Conservation (phyloP, 2,888 invertebrate species). For the Eilema depressum region DNA sequence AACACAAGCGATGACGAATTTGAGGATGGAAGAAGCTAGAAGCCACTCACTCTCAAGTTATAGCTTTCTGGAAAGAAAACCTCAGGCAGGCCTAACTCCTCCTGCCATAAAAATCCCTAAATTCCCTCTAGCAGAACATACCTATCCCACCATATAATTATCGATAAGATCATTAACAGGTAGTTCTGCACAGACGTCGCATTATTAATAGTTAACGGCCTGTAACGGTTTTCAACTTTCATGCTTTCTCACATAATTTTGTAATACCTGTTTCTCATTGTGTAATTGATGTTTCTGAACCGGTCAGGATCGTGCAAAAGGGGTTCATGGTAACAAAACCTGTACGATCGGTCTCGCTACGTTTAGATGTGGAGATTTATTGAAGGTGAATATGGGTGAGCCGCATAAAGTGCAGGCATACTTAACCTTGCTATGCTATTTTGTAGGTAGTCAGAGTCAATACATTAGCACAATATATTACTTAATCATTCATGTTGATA, state of each 20-base stretch:
- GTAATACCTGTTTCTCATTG: constrained; percentile 70
- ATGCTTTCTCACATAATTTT: constrained; percentile 65
- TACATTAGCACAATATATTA: no score
- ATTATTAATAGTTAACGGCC: constrained; percentile 48
- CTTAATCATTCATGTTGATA: no score
- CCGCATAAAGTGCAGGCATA: neutral
- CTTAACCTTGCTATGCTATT: neutral
- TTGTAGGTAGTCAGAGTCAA: neutral
- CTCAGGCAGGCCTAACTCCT: neutral
- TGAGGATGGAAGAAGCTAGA: neutral
- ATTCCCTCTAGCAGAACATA: constrained; percentile 9
- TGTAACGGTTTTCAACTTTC: constrained; percentile 54
- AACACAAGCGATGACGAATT: no score
- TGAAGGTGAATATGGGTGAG: constrained; percentile 17
- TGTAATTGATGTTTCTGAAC: constrained; percentile 61
- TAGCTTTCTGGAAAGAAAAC: neutral
- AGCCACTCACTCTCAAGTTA: neutral
- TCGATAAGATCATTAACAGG: constrained; percentile 15
- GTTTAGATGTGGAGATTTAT: constrained; percentile 33
- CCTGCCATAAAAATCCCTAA: neutral
- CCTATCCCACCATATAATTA: constrained; percentile 9
- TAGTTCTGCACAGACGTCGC: constrained; percentile 27
- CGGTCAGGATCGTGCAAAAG: constrained; percentile 56
- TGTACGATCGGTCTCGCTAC: constrained; percentile 29
- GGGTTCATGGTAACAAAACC: constrained; percentile 47